Evolutionary conservation across 2,888 invertebrate genomes (phyloP).

Genomic region (Metopia argyrocephala): DNA sequence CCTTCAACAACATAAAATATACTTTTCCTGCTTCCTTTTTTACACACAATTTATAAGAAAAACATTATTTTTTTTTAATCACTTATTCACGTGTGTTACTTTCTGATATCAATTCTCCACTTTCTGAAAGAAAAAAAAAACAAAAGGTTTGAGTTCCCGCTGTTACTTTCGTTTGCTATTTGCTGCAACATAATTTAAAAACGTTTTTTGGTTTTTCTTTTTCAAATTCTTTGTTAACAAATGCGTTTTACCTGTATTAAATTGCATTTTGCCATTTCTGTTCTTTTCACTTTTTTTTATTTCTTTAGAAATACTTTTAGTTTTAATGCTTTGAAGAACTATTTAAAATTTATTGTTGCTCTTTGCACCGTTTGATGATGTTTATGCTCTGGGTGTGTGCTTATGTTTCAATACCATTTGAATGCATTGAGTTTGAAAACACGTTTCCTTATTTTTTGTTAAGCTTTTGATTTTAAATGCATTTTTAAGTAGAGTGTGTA

Average conservation of each 20-base stretch:
- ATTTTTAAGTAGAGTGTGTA: conserved; percentile 21
- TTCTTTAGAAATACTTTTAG: too few relatives aligned
- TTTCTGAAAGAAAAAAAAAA: conserved; percentile 30
- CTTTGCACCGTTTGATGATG: conserved; percentile 43
- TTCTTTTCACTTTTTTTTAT: too few relatives aligned
- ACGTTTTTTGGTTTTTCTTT: too few relatives aligned
- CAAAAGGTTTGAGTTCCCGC: too few relatives aligned
- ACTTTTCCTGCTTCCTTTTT: too few relatives aligned
- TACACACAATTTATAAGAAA: too few relatives aligned
- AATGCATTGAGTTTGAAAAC: conserved; percentile 38
- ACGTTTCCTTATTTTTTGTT: conserved; percentile 33
- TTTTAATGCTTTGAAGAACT: too few relatives aligned
- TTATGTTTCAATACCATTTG: too few relatives aligned
- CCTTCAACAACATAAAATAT: too few relatives aligned
- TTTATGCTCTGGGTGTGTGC: too few relatives aligned
- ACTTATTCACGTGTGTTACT: conserved; percentile 1
- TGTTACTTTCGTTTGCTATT: not conserved
- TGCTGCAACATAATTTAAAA: not conserved
- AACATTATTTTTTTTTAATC: too few relatives aligned
- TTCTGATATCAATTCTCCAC: conserved; percentile 53
- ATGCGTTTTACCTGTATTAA: conserved; percentile 42
- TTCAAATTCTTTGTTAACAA: conserved; percentile 43
- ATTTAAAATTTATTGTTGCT: conserved; percentile 57
- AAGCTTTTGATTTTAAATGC: too few relatives aligned
- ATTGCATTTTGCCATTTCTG: conserved; percentile 31